Conservation (phyloP, 23 tunicate genomes). For the Clavelina lepadiformis region DNA sequence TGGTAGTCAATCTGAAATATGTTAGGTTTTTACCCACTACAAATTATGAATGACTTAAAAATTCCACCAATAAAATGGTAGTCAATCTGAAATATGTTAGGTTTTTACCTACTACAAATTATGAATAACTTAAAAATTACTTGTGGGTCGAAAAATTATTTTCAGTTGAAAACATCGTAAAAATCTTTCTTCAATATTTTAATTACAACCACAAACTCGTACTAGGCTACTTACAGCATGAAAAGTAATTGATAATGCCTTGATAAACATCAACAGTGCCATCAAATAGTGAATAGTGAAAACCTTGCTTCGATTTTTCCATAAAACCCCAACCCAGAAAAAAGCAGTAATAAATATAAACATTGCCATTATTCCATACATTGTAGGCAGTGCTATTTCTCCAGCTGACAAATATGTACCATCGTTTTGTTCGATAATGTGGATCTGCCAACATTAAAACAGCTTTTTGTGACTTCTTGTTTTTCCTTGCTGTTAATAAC, state of each 20-base stretch:
- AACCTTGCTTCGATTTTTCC: conserved; percentile 53
- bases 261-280: conserved; percentile 70
- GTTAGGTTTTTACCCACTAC: background rate
- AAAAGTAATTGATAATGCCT: conserved; percentile 83
- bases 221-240: conserved; percentile 63
- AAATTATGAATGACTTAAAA: background rate
- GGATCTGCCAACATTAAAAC: too few relatives aligned
- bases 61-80: background rate
- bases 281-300: conserved; percentile 92
- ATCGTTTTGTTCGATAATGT: conserved; percentile 52
- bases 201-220: conserved; percentile 1
- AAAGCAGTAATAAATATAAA: conserved; percentile 45
- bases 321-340: conserved; percentile 52
- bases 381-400: conserved; percentile 64
- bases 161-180: background rate
- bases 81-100: background rate
- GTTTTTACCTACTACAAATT: background rate
- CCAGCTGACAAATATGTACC: conserved; percentile 85
- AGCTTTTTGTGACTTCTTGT: too few relatives aligned
- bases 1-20: conserved; percentile 74
- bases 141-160: too few relatives aligned
- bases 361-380: conserved; percentile 81
- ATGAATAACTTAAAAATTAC: background rate
- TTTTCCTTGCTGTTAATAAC: too few relatives aligned
- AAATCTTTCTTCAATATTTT: too few relatives aligned